Conservation (phyloP, 1,140 invertebrate genomes). For the Trichonephila inaurata region DNA sequence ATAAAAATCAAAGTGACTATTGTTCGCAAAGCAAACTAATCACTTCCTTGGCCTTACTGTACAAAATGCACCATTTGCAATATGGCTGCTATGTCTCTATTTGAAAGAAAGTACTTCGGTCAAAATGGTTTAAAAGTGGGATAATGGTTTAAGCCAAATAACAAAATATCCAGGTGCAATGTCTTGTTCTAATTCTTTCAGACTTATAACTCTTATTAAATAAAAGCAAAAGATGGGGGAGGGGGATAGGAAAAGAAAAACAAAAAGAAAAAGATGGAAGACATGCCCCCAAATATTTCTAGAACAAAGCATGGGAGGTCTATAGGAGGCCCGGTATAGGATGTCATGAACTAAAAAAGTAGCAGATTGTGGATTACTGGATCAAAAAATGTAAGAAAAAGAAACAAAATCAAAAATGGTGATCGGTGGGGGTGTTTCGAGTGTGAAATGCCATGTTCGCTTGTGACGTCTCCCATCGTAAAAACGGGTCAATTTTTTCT, state of each 20-base stretch:
- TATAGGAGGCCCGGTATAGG: background rate
- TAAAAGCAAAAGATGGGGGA: background rate
- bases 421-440: slow-evolving; percentile 60
- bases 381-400: slow-evolving; percentile 2
- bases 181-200: background rate
- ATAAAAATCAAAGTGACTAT: background rate
- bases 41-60: background rate
- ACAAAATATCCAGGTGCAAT: background rate
- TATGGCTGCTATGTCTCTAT: background rate
- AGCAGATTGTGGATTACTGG: background rate
- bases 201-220: background rate
- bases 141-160: background rate
- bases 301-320: slow-evolving; percentile 63
- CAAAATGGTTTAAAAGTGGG: background rate
- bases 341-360: background rate
- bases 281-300: slow-evolving; percentile 47
- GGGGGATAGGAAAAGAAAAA: background rate
- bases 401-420: background rate
- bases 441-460: slow-evolving; percentile 44
- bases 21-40: background rate
- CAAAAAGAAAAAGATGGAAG: background rate
- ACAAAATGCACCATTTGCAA: background rate
- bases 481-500: slow-evolving; percentile 39
- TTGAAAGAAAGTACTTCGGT: background rate
- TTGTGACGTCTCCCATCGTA: background rate